Percentiles rank a stretch among this genome's conserved stretches.
phyloP scores from a whole-genome alignment of 2,113 vertebrate species.

The Abramis brama region DNA sequence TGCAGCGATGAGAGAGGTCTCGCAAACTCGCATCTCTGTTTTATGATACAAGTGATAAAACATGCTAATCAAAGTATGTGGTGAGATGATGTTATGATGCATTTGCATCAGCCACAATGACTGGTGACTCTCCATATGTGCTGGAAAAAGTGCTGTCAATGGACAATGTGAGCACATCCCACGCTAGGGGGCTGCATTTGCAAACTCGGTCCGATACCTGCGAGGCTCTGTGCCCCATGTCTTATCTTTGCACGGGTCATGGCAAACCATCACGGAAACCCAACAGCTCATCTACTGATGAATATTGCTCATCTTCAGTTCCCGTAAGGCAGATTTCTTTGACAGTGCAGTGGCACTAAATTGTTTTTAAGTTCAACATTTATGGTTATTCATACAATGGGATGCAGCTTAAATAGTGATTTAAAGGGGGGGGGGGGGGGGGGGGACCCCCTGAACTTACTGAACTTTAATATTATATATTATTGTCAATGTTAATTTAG shows the following conservation, averaged over 20 bases:
- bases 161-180: slow-evolving; percentile 56
- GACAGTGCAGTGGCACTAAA: slow-evolving; percentile 16
- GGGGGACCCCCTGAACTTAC: too few species aligned
- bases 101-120: slow-evolving; percentile 62
- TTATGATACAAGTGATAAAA: slow-evolving; percentile 30
- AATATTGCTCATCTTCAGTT: slow-evolving; percentile 16
- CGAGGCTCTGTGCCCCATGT: neutral
- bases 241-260: slow-evolving; percentile 49
- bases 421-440: too few species aligned
- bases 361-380: neutral
- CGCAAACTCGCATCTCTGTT: neutral
- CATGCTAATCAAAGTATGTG: slow-evolving; percentile 45
- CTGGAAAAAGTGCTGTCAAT: slow-evolving; percentile 53
- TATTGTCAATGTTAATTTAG: neutral
- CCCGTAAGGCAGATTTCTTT: slow-evolving; percentile 37
- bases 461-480: neutral
- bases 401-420: too few species aligned
- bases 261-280: slow-evolving; percentile 26
- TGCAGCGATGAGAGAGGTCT: slow-evolving; percentile 14
- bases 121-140: slow-evolving; percentile 25
- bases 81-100: slow-evolving; percentile 37
- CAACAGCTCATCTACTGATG: neutral
- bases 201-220: slow-evolving; percentile 46
- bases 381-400: too few species aligned
- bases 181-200: slow-evolving; percentile 19